Base-by-base conservation (phyloP, 53 echinoderm and acorn worm genomes). In the Echinarachnius parma region DNA sequence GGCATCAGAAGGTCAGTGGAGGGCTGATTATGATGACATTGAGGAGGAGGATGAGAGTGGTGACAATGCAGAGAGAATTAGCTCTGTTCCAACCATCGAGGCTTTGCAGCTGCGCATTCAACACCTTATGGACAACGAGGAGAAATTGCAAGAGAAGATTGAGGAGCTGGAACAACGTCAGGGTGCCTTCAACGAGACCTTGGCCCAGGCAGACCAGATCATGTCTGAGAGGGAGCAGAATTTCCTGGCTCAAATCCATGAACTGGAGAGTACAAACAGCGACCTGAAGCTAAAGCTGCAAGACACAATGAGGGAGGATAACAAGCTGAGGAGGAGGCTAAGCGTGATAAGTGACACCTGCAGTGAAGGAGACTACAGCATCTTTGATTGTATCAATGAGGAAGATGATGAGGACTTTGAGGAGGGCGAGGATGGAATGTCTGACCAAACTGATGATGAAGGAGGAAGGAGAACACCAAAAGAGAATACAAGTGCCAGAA, bases 121-220 rank as follows among this genome's bases (percentile, higher is more conserved):
- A 28, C 78, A 83, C 30, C 75, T 92, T 29, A 79, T 79, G 14
- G 54, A 58, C 22, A 78, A 82, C 11, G 84, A 90, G 61, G 84
- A 75, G 29, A 66, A 19, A 20, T 82, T 83, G 45, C 71, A 84
- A 16, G 77, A 80, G 63, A 81, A 70, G 79, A 84, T 86, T 35
- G 28, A 61, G 33, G 91, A 88, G 33, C 66, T 92, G 23, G 87
- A 92, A 64, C 77, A 87, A 29, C 82, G 82, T 21, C 88, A 98
- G 59, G 60, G 47, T 56, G 90, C 90, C 30, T 92, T 98, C 50
- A 31, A 98, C 18, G 98, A 98, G 37, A 98, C 91, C 31, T 46
- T 98, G 36, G 77, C 82, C 4, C 87, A 91, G 36, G 94, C 94
- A 42, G 94, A 94, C 77, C 60, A 58, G 34, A 94, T 94, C 31